phyloP scores from a whole-genome alignment of 2,888 invertebrate genomes.

The Leptura quadrifasciata region DNA sequence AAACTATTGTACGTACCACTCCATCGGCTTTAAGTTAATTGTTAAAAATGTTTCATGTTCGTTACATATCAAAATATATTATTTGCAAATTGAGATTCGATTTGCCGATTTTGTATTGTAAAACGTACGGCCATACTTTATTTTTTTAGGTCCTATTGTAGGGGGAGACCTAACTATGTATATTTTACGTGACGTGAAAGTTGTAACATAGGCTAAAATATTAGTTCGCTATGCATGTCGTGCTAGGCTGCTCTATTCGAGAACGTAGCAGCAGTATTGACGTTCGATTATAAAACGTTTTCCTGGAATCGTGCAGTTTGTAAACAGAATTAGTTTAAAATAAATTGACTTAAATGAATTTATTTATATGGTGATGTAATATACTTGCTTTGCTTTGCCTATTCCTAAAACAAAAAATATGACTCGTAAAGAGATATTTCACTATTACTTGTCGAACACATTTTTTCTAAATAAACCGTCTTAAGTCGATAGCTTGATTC shows the following conservation, averaged over 20 bases:
- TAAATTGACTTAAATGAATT: no score
- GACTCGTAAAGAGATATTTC: no score
- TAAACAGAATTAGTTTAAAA: not conserved
- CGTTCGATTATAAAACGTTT: not conserved
- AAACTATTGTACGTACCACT: no score
- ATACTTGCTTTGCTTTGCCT: no score
- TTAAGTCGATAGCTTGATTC: no score
- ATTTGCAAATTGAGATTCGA: not conserved
- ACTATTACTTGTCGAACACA: no score
- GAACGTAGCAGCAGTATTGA: not conserved
- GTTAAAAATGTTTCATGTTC: no score
- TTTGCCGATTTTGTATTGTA: not conserved
- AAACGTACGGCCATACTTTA: not conserved
- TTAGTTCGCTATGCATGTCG: constrained; percentile 19
- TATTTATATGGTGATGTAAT: no score
- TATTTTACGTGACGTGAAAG: constrained; percentile 12
- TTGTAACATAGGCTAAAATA: constrained; percentile 17
- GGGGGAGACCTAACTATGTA: not conserved
- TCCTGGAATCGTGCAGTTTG: constrained; percentile 6
- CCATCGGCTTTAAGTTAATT: no score
- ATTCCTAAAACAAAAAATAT: no score
- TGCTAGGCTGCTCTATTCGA: not conserved
- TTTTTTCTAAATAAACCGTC: no score
- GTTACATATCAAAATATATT: not conserved
- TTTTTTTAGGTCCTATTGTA: not conserved